Percentiles rank a stretch among this genome's conserved stretches.
Evolutionary conservation across 23 tunicate genomes (phyloP).

Genomic region (Ascidia mentula): DNA sequence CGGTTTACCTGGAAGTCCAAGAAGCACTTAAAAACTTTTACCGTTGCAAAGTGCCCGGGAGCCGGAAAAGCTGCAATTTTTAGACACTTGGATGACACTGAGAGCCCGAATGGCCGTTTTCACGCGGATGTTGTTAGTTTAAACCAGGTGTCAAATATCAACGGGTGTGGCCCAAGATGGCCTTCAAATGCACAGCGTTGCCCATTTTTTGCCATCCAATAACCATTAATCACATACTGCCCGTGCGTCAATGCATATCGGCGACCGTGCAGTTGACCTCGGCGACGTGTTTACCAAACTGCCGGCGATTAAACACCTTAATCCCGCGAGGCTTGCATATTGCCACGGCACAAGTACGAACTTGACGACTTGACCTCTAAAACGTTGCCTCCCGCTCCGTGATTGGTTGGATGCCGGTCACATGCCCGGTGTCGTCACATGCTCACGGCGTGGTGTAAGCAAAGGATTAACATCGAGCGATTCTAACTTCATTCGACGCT

Average conservation of each 20-base stretch:
- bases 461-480: not conserved
- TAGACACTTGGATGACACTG: too few relatives aligned
- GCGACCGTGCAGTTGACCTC: not conserved
- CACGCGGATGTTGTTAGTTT: not conserved
- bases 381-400: not conserved
- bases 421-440: not conserved
- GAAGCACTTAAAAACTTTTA: too few relatives aligned
- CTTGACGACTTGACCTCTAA: not conserved
- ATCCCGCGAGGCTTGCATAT: not conserved
- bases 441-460: constrained; percentile 3
- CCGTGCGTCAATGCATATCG: not conserved
- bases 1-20: too few relatives aligned
- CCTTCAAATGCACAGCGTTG: too few relatives aligned
- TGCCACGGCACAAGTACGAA: too few relatives aligned
- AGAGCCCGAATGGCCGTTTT: too few relatives aligned
- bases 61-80: too few relatives aligned
- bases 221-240: not conserved
- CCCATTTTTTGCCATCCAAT: not conserved
- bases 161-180: too few relatives aligned
- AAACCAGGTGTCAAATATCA: not conserved
- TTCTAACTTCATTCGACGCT: too few relatives aligned
- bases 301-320: not conserved
- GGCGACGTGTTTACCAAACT: not conserved
- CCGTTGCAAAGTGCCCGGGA: too few relatives aligned
- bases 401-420: not conserved